phyloP scores from a whole-genome alignment of 2,888 invertebrate genomes.

The Drosophila seclusa region DNA sequence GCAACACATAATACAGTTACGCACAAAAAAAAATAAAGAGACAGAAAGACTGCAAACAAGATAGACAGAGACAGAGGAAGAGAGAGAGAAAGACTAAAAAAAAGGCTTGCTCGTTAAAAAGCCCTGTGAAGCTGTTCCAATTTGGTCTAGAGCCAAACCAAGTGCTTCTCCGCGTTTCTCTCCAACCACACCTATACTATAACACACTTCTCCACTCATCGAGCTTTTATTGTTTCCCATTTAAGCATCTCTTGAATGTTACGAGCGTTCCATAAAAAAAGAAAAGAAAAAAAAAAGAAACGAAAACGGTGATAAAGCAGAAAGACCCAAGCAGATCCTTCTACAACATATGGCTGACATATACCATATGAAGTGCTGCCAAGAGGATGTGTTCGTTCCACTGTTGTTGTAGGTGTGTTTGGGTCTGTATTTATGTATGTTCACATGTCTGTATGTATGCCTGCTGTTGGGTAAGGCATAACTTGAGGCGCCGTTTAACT shows the following conservation, averaged over 20 bases:
- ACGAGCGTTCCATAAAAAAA: constrained; percentile 72
- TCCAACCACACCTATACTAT: neutral
- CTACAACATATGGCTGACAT: constrained; percentile 39
- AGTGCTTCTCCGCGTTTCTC: constrained; percentile 2
- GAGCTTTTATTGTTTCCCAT: constrained; percentile 66
- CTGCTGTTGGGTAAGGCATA: constrained; percentile 35
- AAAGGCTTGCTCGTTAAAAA: constrained; percentile 46
- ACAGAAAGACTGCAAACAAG: neutral
- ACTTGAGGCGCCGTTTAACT: constrained; percentile 68
- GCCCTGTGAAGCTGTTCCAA: constrained; percentile 34
- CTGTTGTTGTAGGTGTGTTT: constrained; percentile 9
- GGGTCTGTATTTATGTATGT: neutral
- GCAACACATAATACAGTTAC: constrained; percentile 26
- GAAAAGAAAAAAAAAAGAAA: neutral
- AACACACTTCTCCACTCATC: constrained; percentile 22
- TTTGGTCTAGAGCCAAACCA: constrained; percentile 40
- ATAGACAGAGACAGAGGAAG: too few relatives aligned
- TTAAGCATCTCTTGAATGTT: constrained; percentile 75
- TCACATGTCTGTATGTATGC: neutral
- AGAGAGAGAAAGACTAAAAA: neutral
- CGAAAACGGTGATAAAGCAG: constrained; percentile 47
- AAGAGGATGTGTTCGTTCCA: neutral
- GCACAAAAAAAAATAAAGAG: neutral
- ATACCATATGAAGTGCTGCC: constrained; percentile 19
- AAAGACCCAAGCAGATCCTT: constrained; percentile 43